A percentile compares a stretch with the other conserved stretches of the same genome.
Evolutionary conservation across 2,888 invertebrate genomes (phyloP).

Genomic region (Cheilosia vernalis): DNA sequence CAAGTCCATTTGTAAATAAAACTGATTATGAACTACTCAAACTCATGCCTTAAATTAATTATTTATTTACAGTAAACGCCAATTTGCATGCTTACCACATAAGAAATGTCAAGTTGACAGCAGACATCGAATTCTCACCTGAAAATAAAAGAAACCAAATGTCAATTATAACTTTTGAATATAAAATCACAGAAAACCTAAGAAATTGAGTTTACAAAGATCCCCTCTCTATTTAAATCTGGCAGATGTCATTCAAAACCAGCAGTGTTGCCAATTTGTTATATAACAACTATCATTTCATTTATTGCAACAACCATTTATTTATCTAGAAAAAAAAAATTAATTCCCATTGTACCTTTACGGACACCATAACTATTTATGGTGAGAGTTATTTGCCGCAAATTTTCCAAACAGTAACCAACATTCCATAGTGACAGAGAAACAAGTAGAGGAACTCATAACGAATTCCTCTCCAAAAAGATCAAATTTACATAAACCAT

Average conservation of each 20-base stretch:
- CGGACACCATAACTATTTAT: too few species aligned
- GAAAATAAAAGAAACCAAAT: constrained; percentile 39
- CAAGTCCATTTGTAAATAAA: too few species aligned
- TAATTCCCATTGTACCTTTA: too few species aligned
- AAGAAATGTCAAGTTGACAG: not conserved
- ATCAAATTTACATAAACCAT: constrained; percentile 20
- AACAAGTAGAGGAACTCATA: constrained; percentile 27
- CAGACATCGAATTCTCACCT: constrained; percentile 35
- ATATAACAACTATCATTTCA: not conserved
- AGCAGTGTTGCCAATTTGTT: not conserved
- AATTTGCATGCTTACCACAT: constrained; percentile 14
- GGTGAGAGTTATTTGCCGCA: constrained; percentile 19
- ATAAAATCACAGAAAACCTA: not conserved
- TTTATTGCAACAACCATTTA: too few species aligned
- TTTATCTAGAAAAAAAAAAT: too few species aligned
- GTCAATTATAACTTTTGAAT: not conserved
- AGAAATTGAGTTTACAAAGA: not conserved
- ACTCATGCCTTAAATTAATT: too few species aligned
- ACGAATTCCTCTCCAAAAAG: constrained; percentile 29
- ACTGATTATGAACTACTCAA: too few species aligned
- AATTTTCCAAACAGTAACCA: constrained; percentile 30
- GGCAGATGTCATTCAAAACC: not conserved
- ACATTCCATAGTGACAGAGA: constrained; percentile 41
- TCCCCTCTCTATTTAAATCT: not conserved
- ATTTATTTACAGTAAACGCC: not conserved